A percentile compares a stretch with the other conserved stretches of the same genome.
Conservation (phyloP, 2,797 vertebrate species). For the Oreortyx pictus region DNA sequence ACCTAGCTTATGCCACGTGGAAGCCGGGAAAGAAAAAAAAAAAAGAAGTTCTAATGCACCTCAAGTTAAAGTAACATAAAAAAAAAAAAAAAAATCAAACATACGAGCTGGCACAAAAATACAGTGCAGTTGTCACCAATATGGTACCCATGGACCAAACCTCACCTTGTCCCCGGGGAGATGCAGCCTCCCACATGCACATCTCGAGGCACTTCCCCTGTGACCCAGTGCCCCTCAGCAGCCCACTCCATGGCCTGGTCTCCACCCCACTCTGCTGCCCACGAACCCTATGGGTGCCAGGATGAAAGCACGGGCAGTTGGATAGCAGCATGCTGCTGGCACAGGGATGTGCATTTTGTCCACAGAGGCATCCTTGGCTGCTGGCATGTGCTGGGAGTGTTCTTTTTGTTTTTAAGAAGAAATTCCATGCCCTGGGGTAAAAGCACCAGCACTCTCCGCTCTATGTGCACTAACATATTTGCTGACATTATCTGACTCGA, state of each 20-base stretch:
- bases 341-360: background rate
- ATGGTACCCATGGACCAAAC: background rate
- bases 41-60: background rate
- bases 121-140: background rate
- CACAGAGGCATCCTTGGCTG: background rate
- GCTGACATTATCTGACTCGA: background rate
- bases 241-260: background rate
- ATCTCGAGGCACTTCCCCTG: background rate
- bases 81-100: background rate
- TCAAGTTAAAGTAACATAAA: background rate
- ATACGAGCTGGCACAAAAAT: background rate
- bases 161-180: background rate
- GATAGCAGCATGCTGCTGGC: background rate
- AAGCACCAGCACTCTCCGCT: fast-evolving
- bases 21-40: background rate
- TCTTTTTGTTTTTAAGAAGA: background rate
- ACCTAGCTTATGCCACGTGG: background rate
- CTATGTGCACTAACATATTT: background rate
- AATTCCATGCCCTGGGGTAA: background rate
- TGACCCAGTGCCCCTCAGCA: background rate
- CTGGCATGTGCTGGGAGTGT: background rate
- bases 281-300: background rate
- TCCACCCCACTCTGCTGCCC: background rate
- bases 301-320: background rate
- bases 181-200: background rate